Conservation (phyloP, 1,140 invertebrate species). For the Choristoneura fumiferana region DNA sequence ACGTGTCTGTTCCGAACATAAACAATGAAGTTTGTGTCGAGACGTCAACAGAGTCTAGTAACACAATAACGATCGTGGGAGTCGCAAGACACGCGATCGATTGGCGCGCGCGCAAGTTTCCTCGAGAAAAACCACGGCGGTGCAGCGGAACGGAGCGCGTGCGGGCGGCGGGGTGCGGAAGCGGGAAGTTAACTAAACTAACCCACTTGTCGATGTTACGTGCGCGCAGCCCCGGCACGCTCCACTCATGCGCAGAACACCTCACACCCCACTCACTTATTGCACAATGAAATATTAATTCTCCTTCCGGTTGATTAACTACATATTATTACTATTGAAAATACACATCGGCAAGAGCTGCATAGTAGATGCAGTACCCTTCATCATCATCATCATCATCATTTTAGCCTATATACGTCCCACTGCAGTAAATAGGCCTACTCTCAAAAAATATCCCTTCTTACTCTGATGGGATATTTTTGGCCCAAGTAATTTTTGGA, state of each 20-base stretch:
- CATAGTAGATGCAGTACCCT: too few relatives aligned
- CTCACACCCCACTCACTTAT: conserved; percentile 24
- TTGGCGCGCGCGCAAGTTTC: conserved; percentile 28
- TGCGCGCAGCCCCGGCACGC: conserved; percentile 41
- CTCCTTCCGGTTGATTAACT: not conserved
- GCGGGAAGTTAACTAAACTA: conserved; percentile 45
- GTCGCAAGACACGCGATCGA: conserved; percentile 25
- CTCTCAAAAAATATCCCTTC: too few relatives aligned
- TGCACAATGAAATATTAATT: conserved; percentile 4
- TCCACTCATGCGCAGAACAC: conserved; percentile 32
- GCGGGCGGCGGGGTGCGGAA: conserved; percentile 37
- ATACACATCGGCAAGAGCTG: too few relatives aligned
- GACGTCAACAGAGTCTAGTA: conserved; percentile 18
- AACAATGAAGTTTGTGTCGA: conserved; percentile 7
- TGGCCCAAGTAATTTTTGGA: too few relatives aligned
- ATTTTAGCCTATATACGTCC: too few relatives aligned
- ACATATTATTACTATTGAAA: too few relatives aligned
- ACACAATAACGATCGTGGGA: conserved; percentile 22
- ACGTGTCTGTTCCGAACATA: conserved; percentile 2
- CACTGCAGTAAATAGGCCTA: too few relatives aligned
- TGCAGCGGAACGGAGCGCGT: conserved; percentile 9
- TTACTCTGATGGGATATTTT: too few relatives aligned
- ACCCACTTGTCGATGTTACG: conserved; percentile 51
- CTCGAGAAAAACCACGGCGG: conserved; percentile 42
- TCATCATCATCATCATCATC: too few relatives aligned